Evolutionary conservation across 2,113 vertebrate species (phyloP).

Genomic region (Orycteropus afer): DNA sequence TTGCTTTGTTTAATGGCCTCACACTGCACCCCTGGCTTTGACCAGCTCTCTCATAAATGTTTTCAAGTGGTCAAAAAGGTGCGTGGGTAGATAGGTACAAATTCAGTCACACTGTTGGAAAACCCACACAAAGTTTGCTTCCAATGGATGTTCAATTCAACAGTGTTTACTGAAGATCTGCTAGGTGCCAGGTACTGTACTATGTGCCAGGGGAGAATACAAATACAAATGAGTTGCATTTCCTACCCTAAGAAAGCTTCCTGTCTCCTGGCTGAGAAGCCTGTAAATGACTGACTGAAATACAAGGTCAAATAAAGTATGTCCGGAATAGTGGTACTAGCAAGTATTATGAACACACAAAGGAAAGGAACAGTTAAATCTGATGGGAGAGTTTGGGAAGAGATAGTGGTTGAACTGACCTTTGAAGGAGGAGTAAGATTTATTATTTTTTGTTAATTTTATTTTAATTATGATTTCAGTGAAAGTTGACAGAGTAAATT

Average conservation of each 20-base stretch:
- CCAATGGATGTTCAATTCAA: not conserved
- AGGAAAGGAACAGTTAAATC: not conserved
- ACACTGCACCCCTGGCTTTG: slow-evolving; percentile 67
- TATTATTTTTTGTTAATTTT: not conserved
- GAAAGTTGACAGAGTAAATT: too few species aligned
- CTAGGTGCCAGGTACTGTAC: not conserved
- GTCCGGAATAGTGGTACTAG: not conserved
- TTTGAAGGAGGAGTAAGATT: not conserved
- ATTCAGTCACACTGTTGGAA: not conserved
- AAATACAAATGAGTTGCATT: not conserved
- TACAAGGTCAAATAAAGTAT: not conserved
- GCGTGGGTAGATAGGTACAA: slow-evolving; percentile 20
- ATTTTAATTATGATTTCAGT: too few species aligned
- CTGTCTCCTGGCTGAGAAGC: not conserved
- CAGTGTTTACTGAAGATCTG: slow-evolving; percentile 31
- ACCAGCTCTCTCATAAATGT: slow-evolving; percentile 67
- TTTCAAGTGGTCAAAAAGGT: slow-evolving; percentile 70
- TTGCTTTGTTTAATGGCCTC: slow-evolving; percentile 77
- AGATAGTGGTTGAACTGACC: not conserved
- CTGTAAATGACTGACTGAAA: not conserved
- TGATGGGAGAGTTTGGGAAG: not conserved
- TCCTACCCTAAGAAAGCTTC: not conserved
- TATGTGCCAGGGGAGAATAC: not conserved
- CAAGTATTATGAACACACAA: not conserved
- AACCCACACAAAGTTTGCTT: slow-evolving; percentile 51